These are phyloP conservation scores for Altica lythri DNA, from an alignment of 2,888 invertebrate species.

Conservation along the genomic window DNA sequence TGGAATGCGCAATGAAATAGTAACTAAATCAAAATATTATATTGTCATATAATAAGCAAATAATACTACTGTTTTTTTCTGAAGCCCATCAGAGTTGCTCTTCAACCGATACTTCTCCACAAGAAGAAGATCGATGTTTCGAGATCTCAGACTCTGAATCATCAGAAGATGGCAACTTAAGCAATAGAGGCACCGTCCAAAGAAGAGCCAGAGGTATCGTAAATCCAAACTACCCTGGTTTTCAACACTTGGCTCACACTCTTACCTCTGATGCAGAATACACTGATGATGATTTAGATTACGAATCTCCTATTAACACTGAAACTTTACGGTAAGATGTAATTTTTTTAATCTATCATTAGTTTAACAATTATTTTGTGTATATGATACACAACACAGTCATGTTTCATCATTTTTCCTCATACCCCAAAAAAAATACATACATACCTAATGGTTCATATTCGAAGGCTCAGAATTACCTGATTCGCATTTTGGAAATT, in stretches of 20 bases:
- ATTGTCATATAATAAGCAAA: too few species aligned
- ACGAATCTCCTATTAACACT: conserved; percentile 56
- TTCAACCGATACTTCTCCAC: conserved; percentile 58
- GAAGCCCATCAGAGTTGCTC: conserved; percentile 57
- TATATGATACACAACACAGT: too few species aligned
- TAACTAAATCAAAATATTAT: too few species aligned
- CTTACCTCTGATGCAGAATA: conserved; percentile 59
- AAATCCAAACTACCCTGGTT: conserved; percentile 84
- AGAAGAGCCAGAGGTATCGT: conserved; percentile 64
- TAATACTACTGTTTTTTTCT: conserved; percentile 37
- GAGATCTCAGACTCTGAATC: conserved; percentile 61
- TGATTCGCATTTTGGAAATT: too few species aligned
- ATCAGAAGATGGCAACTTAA: conserved; percentile 55
- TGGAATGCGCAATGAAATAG: too few species aligned
- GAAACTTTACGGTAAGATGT: conserved; percentile 37
- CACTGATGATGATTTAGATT: conserved; percentile 58
- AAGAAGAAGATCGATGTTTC: conserved; percentile 61
- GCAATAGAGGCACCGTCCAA: conserved; percentile 51
- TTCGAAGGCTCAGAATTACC: too few species aligned
- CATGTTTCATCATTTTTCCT: too few species aligned
- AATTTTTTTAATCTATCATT: too few species aligned
- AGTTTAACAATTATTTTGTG: too few species aligned
- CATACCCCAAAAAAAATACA: too few species aligned
- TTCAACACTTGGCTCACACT: conserved; percentile 79
- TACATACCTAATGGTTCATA: too few species aligned